These are phyloP conservation scores for Characodon lateralis DNA, from an alignment of 2,797 vertebrate genomes.

Conservation along the genomic window DNA sequence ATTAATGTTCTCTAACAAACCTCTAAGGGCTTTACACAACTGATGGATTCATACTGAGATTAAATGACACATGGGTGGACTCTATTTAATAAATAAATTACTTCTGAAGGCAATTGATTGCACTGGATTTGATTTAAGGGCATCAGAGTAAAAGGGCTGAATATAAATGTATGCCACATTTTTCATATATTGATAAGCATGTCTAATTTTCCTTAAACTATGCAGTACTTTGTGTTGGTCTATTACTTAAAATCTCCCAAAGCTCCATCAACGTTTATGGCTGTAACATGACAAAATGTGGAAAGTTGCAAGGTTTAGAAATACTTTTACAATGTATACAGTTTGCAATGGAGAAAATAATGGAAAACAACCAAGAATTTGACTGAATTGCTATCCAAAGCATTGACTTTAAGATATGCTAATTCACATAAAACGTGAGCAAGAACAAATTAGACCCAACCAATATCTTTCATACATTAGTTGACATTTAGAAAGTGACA, in stretches of 20 bases:
- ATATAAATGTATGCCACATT: neutral
- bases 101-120: neutral
- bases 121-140: neutral
- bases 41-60: neutral
- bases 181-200: too few relatives aligned
- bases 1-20: neutral
- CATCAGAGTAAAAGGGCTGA: neutral
- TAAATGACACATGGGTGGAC: neutral
- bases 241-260: neutral
- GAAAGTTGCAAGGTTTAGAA: neutral
- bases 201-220: neutral
- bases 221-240: neutral
- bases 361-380: slow-evolving; percentile 22
- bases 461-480: slow-evolving; percentile 38
- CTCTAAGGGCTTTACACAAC: neutral
- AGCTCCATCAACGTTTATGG: neutral
- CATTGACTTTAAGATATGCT: slow-evolving; percentile 24
- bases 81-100: neutral
- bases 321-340: neutral
- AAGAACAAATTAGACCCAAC: slow-evolving; percentile 23
- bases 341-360: slow-evolving; percentile 11
- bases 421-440: slow-evolving; percentile 29
- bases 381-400: neutral
- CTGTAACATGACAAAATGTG: neutral
- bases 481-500: slow-evolving; percentile 53